These are phyloP conservation scores for Rhagoletis zephyria DNA, from an alignment of 1,140 invertebrate species.

Conservation along the genomic window DNA sequence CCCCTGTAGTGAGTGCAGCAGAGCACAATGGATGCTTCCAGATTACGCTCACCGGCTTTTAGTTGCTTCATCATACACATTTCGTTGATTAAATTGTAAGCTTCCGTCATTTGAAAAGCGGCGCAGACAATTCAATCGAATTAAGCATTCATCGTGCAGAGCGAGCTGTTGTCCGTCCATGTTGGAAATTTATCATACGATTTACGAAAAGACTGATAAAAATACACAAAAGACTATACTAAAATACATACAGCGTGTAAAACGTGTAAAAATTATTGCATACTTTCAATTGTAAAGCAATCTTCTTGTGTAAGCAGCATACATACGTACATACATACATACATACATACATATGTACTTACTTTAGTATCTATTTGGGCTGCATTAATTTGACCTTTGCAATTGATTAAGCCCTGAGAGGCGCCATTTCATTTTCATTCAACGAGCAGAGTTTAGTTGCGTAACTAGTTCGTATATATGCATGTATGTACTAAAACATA, in stretches of 20 bases:
- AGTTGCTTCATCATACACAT: neutral
- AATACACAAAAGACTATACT: neutral
- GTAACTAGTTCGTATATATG: neutral
- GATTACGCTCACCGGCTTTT: neutral
- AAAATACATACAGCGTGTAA: neutral
- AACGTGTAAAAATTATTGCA: conserved; percentile 20
- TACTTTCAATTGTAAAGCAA: conserved; percentile 10
- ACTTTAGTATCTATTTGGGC: neutral
- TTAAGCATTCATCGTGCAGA: conserved; percentile 29
- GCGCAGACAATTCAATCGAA: conserved; percentile 46
- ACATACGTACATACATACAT: too few species aligned
- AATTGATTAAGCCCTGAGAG: conserved; percentile 31
- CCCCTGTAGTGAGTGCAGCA: neutral
- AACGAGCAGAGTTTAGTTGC: neutral
- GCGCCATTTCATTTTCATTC: conserved; percentile 25
- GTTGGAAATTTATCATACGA: neutral
- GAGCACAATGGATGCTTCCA: conserved; percentile 23
- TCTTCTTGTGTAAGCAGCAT: conserved; percentile 11
- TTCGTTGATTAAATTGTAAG: conserved; percentile 41
- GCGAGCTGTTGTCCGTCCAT: neutral
- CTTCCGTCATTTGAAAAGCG: conserved; percentile 32
- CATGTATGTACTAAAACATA: too few species aligned
- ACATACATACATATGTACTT: too few species aligned
- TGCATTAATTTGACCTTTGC: conserved; percentile 44
- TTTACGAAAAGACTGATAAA: conserved; percentile 19